Percentiles rank a stretch among this genome's conserved stretches.
Conservation (phyloP, 2,888 invertebrate genomes). For the Eulithis testata region DNA sequence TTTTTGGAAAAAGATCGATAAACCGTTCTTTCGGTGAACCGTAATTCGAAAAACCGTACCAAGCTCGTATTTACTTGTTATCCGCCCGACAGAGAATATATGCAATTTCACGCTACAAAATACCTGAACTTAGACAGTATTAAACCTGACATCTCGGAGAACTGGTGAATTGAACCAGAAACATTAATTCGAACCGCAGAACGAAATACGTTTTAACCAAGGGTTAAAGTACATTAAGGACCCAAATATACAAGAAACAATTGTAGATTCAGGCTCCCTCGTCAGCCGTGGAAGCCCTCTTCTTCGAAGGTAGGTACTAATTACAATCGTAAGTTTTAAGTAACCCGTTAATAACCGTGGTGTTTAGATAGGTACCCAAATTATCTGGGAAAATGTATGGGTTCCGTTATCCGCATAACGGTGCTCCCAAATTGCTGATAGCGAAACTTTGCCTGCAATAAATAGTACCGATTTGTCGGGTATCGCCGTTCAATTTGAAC, state of each 20-base stretch:
- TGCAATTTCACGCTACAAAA: too few species aligned
- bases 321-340: constrained; percentile 28
- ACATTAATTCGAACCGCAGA: neutral
- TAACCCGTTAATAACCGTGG: constrained; percentile 34
- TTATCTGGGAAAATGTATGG: constrained; percentile 40
- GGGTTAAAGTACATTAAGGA: constrained; percentile 5
- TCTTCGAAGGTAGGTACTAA: constrained; percentile 12
- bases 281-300: constrained; percentile 14
- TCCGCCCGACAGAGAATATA: too few species aligned
- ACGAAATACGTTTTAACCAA: constrained; percentile 5
- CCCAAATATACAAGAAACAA: constrained; percentile 12
- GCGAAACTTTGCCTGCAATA: constrained; percentile 70
- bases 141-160: too few species aligned
- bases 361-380: constrained; percentile 39
- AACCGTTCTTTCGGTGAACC: too few species aligned
- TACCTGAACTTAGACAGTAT: too few species aligned
- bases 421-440: constrained; percentile 72
- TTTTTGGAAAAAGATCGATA: too few species aligned
- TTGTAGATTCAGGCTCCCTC: constrained; percentile 10
- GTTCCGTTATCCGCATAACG: constrained; percentile 66
- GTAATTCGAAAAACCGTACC: too few species aligned
- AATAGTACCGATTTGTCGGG: constrained; percentile 71
- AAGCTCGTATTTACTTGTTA: too few species aligned
- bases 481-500: constrained; percentile 46
- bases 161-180: too few species aligned